Percentiles rank a stretch among this genome's conserved stretches.
Evolutionary conservation across 2,113 vertebrate genomes (phyloP).

Genomic region (Ammodytes marinus): DNA sequence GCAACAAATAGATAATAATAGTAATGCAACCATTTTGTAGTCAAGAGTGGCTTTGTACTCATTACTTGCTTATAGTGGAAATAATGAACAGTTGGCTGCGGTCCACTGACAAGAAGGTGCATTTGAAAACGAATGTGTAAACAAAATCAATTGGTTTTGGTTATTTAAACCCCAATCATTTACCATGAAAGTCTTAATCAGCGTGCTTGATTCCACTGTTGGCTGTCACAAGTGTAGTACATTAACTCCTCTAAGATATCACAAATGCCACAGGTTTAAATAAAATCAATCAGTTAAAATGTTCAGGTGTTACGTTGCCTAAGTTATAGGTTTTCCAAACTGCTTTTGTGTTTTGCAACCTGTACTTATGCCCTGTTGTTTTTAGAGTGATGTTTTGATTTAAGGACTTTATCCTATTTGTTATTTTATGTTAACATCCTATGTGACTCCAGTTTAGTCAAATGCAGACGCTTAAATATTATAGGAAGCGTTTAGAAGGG

Average conservation of each 20-base stretch:
- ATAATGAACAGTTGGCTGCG: not conserved
- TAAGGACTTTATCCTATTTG: not conserved
- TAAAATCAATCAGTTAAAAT: not conserved
- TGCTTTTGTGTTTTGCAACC: not conserved
- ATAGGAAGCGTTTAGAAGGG: not conserved
- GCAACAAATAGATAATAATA: not conserved
- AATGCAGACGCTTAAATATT: not conserved
- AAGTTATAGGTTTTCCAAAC: not conserved
- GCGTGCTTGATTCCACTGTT: not conserved
- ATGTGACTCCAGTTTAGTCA: not conserved
- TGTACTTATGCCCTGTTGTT: not conserved
- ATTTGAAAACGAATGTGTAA: not conserved
- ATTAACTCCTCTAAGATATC: not conserved
- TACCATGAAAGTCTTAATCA: not conserved
- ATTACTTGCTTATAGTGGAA: not conserved
- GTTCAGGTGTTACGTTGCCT: not conserved
- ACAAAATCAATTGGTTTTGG: not conserved
- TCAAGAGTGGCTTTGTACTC: not conserved
- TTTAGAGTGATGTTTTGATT: not conserved
- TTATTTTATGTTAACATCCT: not conserved
- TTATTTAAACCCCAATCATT: no score
- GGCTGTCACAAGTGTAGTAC: not conserved
- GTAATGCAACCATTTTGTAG: not conserved
- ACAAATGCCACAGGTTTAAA: not conserved
- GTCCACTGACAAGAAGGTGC: not conserved